phyloP scores from a whole-genome alignment of 2,888 invertebrate species.

The Ornithoptera priamus region DNA sequence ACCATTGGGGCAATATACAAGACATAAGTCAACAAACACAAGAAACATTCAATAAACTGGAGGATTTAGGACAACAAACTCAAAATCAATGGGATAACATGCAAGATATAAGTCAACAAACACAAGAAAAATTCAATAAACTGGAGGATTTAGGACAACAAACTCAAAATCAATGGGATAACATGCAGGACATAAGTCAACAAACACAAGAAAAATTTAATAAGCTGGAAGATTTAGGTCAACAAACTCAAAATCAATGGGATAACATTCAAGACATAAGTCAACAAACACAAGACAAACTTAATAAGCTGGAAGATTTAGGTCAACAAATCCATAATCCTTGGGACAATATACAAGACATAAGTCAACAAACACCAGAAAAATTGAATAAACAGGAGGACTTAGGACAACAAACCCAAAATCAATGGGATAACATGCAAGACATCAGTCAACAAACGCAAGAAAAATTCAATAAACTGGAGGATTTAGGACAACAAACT shows the following conservation, averaged over 20 bases:
- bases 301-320: constrained; percentile 41
- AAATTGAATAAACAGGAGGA: constrained; percentile 28
- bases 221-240: constrained; percentile 39
- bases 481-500: constrained; percentile 32
- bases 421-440: constrained; percentile 31
- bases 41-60: constrained; percentile 39
- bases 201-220: constrained; percentile 44
- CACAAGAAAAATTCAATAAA: constrained; percentile 37
- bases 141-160: constrained; percentile 45
- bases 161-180: constrained; percentile 41
- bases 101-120: constrained; percentile 40
- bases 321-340: constrained; percentile 42
- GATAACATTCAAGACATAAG: constrained; percentile 45
- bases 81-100: constrained; percentile 38
- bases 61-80: constrained; percentile 41
- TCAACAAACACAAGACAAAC: constrained; percentile 42
- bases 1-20: constrained; percentile 35
- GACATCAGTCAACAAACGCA: constrained; percentile 38
- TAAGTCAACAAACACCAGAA: constrained; percentile 41
- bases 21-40: constrained; percentile 48
- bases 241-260: constrained; percentile 43
- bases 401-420: constrained; percentile 37
- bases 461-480: constrained; percentile 30
- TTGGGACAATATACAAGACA: constrained; percentile 36
- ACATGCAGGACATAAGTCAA: constrained; percentile 46